phyloP scores from a whole-genome alignment of 2,113 vertebrate species.

The Sturnira hondurensis region DNA sequence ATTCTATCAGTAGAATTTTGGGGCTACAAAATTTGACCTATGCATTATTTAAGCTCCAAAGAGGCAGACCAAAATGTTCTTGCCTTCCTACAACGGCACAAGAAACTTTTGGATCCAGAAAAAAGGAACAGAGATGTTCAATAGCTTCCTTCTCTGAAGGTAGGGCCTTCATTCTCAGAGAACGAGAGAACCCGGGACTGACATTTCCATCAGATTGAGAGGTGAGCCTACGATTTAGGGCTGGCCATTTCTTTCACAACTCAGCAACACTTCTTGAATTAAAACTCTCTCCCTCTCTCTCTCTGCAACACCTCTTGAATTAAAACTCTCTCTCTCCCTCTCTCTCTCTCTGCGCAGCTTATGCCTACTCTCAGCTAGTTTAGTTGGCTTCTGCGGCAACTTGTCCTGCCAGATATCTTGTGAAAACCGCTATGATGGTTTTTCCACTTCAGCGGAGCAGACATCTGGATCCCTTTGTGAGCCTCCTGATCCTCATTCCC shows the following conservation, averaged over 20 bases:
- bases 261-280: background rate
- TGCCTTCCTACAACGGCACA: background rate
- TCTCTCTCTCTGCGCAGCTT: background rate
- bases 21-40: background rate
- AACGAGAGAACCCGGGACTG: background rate
- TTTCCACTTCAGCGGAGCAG: conserved; percentile 30
- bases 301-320: background rate
- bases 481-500: background rate
- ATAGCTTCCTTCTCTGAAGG: background rate
- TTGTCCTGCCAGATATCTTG: background rate
- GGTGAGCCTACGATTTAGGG: background rate
- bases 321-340: background rate
- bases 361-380: background rate
- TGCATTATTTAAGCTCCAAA: background rate
- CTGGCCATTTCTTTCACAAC: background rate
- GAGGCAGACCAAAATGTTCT: background rate
- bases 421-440: conserved; percentile 17
- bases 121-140: background rate
- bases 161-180: background rate
- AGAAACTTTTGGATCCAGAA: background rate
- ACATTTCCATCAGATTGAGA: background rate
- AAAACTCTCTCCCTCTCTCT: background rate
- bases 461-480: conserved; percentile 19
- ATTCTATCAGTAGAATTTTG: background rate
- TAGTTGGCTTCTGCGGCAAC: background rate